Conservation (phyloP, 1,140 invertebrate species). For the Temnothorax longispinosus region DNA sequence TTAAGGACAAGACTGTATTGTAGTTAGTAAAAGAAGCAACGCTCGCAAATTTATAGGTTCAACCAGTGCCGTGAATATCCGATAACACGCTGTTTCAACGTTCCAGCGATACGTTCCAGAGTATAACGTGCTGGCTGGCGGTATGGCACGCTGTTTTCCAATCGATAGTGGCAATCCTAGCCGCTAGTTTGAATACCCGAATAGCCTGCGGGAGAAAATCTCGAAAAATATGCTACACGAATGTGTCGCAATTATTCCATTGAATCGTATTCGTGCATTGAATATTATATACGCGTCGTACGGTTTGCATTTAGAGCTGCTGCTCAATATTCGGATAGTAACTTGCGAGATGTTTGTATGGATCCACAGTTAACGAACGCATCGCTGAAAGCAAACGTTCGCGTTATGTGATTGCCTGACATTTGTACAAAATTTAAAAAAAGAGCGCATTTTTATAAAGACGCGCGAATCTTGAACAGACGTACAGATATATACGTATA, state of each 20-base stretch:
- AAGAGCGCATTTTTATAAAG: constrained; percentile 19
- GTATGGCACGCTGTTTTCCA: constrained; percentile 8
- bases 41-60: constrained; percentile 19
- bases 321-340: background rate
- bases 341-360: background rate
- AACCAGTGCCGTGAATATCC: constrained; percentile 51
- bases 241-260: constrained; percentile 43
- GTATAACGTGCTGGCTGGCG: background rate
- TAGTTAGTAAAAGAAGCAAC: background rate
- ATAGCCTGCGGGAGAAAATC: background rate
- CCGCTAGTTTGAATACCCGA: background rate
- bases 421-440: constrained; percentile 21
- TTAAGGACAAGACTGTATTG: constrained; percentile 26
- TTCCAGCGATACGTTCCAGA: background rate
- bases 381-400: constrained; percentile 15
- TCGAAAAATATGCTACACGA: constrained; percentile 6
- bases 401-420: background rate
- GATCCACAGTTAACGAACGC: background rate
- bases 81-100: background rate
- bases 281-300: constrained; percentile 4
- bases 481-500: constrained; percentile 22
- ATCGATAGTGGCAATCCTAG: background rate
- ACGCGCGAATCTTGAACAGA: background rate
- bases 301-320: background rate
- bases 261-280: constrained; percentile 12